These are phyloP conservation scores for Pseudolycoriella hygida DNA, from an alignment of 2,888 invertebrate genomes.

Conservation along the genomic window DNA sequence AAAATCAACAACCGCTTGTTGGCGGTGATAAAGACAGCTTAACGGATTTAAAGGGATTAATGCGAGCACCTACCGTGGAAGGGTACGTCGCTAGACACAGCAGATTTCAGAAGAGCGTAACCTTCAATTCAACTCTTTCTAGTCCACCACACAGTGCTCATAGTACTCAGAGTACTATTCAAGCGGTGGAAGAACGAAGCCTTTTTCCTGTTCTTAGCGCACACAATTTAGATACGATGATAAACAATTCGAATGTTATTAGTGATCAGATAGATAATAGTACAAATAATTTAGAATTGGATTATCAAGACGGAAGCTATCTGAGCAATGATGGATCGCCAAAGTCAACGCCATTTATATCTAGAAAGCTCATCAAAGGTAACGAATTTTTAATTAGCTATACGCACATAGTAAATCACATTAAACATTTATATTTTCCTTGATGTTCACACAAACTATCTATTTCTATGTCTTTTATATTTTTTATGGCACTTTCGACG, in stretches of 20 bases:
- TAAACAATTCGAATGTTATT: background rate
- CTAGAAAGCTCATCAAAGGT: conserved; percentile 1
- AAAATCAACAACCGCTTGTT: conserved; percentile 2
- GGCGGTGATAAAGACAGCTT: conserved; percentile 4
- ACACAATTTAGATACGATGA: conserved; percentile 4
- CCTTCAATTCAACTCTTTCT: conserved; percentile 71
- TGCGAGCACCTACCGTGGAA: conserved; percentile 70
- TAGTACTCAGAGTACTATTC: conserved; percentile 24
- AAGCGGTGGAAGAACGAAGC: conserved; percentile 9
- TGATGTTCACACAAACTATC: no score
- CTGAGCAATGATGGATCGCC: background rate
- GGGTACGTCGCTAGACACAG: conserved; percentile 78
- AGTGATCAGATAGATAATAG: background rate
- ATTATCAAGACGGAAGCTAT: background rate
- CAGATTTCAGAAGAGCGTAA: conserved; percentile 75
- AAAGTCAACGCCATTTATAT: background rate
- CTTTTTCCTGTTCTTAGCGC: conserved; percentile 7
- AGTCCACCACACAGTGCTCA: conserved; percentile 49
- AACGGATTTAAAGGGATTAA: conserved; percentile 45
- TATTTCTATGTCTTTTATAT: no score
- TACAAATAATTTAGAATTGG: background rate
- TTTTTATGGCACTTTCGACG: no score
- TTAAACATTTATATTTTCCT: no score
- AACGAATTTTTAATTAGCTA: no score
- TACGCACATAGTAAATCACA: no score